A percentile compares a stretch with the other conserved stretches of the same genome.
Conservation (phyloP, 2,113 vertebrate genomes). For the Hippoglossus stenolepis region DNA sequence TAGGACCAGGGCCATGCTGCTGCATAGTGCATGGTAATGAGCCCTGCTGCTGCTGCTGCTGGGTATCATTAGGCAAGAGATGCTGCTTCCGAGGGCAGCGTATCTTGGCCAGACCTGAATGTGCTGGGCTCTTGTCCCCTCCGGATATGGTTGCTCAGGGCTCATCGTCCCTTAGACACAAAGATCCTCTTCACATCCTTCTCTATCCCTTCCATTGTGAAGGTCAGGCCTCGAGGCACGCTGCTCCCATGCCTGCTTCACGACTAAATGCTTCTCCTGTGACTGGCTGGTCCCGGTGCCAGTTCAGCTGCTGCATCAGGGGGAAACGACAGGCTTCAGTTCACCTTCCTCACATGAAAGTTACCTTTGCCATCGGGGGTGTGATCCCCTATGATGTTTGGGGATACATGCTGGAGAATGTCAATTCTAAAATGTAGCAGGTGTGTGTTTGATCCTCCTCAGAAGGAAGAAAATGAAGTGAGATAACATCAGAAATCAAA, state of each 20-base stretch:
- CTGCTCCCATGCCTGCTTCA: constrained; percentile 49
- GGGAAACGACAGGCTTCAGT: background rate
- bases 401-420: background rate
- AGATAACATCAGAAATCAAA: background rate
- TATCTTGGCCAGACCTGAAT: constrained; percentile 81
- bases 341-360: constrained; percentile 4
- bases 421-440: background rate
- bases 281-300: constrained; percentile 64
- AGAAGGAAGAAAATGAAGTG: background rate
- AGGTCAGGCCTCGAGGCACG: constrained; percentile 52
- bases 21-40: constrained; percentile 61
- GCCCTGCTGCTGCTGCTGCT: constrained; percentile 36
- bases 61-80: constrained; percentile 74
- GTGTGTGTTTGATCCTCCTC: background rate
- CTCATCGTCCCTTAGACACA: constrained; percentile 70
- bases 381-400: background rate
- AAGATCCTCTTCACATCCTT: constrained; percentile 80
- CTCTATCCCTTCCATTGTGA: constrained; percentile 82
- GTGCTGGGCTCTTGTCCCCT: constrained; percentile 68
- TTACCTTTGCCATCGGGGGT: background rate
- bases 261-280: constrained; percentile 81
- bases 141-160: constrained; percentile 75
- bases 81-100: constrained; percentile 75
- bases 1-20: constrained; percentile 9
- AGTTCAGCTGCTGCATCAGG: constrained; percentile 76